Evolutionary conservation across 1,140 invertebrate species (phyloP), one percentile per base, ranked within the genome.

Genomic region (Pseudoatta argentina): DNA sequence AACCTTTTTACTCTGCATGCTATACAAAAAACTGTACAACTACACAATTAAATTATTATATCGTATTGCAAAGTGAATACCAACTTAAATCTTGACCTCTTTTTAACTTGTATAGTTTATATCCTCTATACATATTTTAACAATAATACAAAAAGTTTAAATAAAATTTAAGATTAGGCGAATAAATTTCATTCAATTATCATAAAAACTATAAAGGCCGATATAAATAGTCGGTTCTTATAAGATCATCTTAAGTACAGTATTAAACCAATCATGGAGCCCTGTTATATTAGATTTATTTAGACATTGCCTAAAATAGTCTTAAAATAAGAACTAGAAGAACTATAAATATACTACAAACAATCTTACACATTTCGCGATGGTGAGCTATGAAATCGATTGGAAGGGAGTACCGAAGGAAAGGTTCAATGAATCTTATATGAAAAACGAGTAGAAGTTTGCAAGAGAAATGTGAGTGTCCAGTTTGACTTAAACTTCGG

Each of bases 401-500:
- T 24, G 18, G 51, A 51, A 30, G 18, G 18, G 18, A 55, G 18
- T 51, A 30, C 10, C 18, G 18, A 34, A 30, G 51, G 24, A 14
- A 72, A 53, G 16, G 51, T 16, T 73, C 55, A 73, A 73, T 16
- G 10, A 73, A n/a, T 34, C 18, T 57, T 34, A 55, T 14, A 39
- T 39, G 71, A 16, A 34, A n/a, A 57, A n/a, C 18, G 18, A 59
- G n/a, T 6, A 14, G 24, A 48, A 44, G 21, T 76, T 63, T 8
- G 44, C 5, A 48, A 16, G 12, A 66, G 76, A 78, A 66, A 78
- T 44, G 18, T 14, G 76, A 27, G 12, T 4, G 27, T 34, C n/a
- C 53, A 34, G 30, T 53, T 75, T 30, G 27, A 44, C 1, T 76
- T 63, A 63, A 63, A 48, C 24, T 77, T 63, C 8, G 73, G 34